Conservation (phyloP, 2,797 vertebrate species). For the Sebastes oblongus region DNA sequence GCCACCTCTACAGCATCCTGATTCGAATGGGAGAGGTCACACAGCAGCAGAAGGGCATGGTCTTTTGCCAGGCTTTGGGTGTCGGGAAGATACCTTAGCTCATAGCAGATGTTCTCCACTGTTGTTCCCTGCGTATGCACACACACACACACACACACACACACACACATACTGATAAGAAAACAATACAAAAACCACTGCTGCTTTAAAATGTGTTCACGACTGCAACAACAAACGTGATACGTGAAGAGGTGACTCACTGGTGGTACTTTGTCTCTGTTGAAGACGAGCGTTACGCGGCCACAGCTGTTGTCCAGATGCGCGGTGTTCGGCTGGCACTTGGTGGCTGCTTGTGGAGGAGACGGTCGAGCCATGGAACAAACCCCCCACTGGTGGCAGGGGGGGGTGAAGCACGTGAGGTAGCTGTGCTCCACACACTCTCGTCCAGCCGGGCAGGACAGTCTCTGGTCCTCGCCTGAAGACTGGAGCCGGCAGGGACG, state of each 20-base stretch:
- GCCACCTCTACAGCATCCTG: constrained; percentile 92
- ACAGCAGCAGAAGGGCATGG: constrained; percentile 88
- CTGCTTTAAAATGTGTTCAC: background rate
- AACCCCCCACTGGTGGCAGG: constrained; percentile 91
- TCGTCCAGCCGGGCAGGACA: constrained; percentile 86
- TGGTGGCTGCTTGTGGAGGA: constrained; percentile 75
- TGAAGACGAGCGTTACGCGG: constrained; percentile 92
- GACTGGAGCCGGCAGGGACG: constrained; percentile 84
- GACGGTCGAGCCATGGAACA: constrained; percentile 84
- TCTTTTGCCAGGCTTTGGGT: constrained; percentile 86
- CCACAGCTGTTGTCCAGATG: constrained; percentile 95
- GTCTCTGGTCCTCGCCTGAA: constrained; percentile 61
- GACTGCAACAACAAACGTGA: background rate
- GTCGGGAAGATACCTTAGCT: constrained; percentile 91
- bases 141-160: background rate
- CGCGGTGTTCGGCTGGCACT: constrained; percentile 89
- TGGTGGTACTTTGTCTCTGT: constrained; percentile 89
- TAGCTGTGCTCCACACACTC: constrained; percentile 86
- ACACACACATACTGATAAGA: background rate
- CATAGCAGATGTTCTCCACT: constrained; percentile 92
- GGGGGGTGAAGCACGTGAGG: constrained; percentile 91
- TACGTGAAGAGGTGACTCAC: constrained; percentile 74
- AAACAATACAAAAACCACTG: background rate
- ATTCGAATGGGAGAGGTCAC: constrained; percentile 87
- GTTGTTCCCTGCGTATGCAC: constrained; percentile 88